Evolutionary conservation across 2,113 vertebrate genomes (phyloP), one percentile per base, ranked within the genome.

Genomic region (Menura novaehollandiae): DNA sequence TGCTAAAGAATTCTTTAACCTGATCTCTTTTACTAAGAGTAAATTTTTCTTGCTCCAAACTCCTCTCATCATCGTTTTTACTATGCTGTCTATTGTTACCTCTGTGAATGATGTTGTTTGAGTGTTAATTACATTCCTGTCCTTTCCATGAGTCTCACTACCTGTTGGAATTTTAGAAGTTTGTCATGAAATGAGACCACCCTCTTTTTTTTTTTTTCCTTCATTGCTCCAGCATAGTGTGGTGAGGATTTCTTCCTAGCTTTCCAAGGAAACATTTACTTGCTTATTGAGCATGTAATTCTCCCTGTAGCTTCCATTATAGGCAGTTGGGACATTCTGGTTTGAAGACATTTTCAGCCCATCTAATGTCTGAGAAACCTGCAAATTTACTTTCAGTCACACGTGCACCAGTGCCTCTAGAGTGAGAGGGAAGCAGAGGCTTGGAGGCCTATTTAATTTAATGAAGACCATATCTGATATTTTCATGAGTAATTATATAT

Each of bases 211-310:
- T n/a, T 21, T 39, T 13, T 17, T 30, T 15, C 20, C n/a, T n/a
- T 12, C 3, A 43, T 60, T 72, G 6, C 3, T 64, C 15, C 33
- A n/a, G 0, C 4, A 28, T 18, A 60, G 0, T 60, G 3, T 6
- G 19, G 18, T 56, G 14, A 30, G 6, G 27, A 32, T 82, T 41
- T 52, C 8, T 56, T 55, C 13, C 23, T 35, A n/a, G 11, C 18
- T 39, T 88, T 63, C 52, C 27, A 64, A 64, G 6, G 28, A 73
- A 84, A 73, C 3, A 44, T 77, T 71, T 91, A 39, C 20, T 62
- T 77, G 39, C 9, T 83, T 76, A 58, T 12, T 76, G n/a, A 72
- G 8, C 13, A 32, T 4, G 1, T 23, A 35, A 68, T 47, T 79
- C 13, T 89, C 37, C 55, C 21, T 44, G 41, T 41, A 52, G 8